These are phyloP conservation scores for Chymomyza costata DNA, from an alignment of 1,140 invertebrate species.

Conservation along the genomic window DNA sequence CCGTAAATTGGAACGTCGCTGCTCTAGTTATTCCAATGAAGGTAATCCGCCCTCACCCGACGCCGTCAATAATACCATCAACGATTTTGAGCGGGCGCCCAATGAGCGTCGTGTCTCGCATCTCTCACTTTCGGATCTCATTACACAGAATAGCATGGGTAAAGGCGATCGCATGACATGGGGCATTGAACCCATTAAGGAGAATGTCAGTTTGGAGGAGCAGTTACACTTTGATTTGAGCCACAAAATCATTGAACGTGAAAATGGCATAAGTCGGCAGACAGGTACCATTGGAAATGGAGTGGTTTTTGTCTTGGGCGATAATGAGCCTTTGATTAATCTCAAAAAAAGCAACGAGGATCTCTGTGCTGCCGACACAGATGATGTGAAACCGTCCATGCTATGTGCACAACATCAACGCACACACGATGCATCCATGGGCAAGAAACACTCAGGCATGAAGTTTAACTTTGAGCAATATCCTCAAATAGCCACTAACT, in stretches of 20 bases:
- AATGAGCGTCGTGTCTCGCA: slow-evolving; percentile 44
- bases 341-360: slow-evolving; percentile 71
- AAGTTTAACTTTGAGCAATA: slow-evolving; percentile 84
- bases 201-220: slow-evolving; percentile 68
- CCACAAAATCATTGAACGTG: slow-evolving; percentile 63
- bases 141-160: slow-evolving; percentile 73
- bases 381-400: slow-evolving; percentile 34
- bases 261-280: slow-evolving; percentile 52
- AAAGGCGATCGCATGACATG: slow-evolving; percentile 72
- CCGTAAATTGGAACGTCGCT: slow-evolving; percentile 52
- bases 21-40: slow-evolving; percentile 52
- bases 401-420: slow-evolving; percentile 76
- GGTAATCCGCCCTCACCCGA: slow-evolving; percentile 20
- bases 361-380: slow-evolving; percentile 30
- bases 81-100: slow-evolving; percentile 15
- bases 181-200: slow-evolving; percentile 73
- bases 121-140: slow-evolving; percentile 67
- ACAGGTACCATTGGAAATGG: slow-evolving; percentile 58
- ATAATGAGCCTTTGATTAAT: slow-evolving; percentile 81
- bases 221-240: slow-evolving; percentile 70
- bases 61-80: neutral
- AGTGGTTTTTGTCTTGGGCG: slow-evolving; percentile 87
- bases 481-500: slow-evolving; percentile 82
- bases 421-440: slow-evolving; percentile 69
- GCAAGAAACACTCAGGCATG: slow-evolving; percentile 81